Percentiles rank a stretch among this genome's conserved stretches.
These are phyloP conservation scores for Carterocephalus palaemon DNA, from an alignment of 2,888 invertebrate species.

Conservation along the genomic window DNA sequence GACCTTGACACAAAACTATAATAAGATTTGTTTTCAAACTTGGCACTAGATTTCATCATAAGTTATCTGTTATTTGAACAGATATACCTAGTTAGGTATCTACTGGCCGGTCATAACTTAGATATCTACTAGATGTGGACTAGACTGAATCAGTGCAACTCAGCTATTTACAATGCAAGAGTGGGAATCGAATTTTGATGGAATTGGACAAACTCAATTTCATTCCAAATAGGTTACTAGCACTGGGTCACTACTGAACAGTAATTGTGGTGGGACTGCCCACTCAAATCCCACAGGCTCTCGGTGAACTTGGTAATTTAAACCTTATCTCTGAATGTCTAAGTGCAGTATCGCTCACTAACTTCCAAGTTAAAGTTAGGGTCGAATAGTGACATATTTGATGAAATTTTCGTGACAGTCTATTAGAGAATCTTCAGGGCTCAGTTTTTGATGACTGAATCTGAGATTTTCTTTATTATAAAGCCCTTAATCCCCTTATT, in stretches of 20 bases:
- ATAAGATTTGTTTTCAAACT: slow-evolving; percentile 16
- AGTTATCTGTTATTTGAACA: too few relatives aligned
- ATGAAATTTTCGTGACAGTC: slow-evolving; percentile 22
- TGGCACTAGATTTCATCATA: slow-evolving; percentile 7
- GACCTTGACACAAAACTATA: not conserved
- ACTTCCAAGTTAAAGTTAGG: not conserved
- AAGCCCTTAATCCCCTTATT: too few relatives aligned
- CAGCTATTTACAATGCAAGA: slow-evolving; percentile 64
- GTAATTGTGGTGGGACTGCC: slow-evolving; percentile 67
- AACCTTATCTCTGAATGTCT: slow-evolving; percentile 21
- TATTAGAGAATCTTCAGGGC: slow-evolving; percentile 6
- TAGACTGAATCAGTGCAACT: slow-evolving; percentile 2
- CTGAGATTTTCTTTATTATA: too few relatives aligned
- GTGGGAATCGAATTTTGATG: slow-evolving; percentile 65
- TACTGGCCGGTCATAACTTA: slow-evolving; percentile 17
- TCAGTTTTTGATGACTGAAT: slow-evolving; percentile 1
- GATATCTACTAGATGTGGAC: slow-evolving; percentile 2
- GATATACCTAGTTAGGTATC: too few relatives aligned
- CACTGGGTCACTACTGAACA: slow-evolving; percentile 59
- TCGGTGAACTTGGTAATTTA: slow-evolving; percentile 19
- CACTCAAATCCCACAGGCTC: slow-evolving; percentile 48
- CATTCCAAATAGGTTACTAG: slow-evolving; percentile 63
- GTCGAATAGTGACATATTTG: not conserved
- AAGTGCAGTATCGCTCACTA: slow-evolving; percentile 25
- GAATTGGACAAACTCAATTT: slow-evolving; percentile 76